Percentiles rank a stretch among this genome's conserved stretches.
These are phyloP conservation scores for Gnathonemus longibarbis DNA, from an alignment of 2,113 vertebrate species.

Conservation along the genomic window DNA sequence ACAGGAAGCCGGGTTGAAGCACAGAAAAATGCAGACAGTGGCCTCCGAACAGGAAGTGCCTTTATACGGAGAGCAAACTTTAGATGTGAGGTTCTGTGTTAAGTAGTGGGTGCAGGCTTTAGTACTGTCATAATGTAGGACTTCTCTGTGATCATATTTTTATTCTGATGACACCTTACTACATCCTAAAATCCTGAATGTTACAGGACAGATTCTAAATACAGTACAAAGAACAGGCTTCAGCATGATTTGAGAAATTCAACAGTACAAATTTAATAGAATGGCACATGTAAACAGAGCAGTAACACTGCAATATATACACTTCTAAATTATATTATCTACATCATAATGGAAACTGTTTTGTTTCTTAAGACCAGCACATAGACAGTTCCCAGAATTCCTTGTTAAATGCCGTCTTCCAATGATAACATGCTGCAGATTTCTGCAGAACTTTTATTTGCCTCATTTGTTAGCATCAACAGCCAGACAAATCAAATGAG, in stretches of 20 bases:
- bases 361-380: background rate
- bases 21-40: constrained; percentile 22
- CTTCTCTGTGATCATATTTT: background rate
- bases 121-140: background rate
- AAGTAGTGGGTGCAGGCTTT: background rate
- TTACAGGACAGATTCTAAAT: constrained; percentile 18
- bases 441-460: background rate
- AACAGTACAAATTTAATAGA: background rate
- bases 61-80: constrained; percentile 45
- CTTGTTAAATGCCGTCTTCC: too few relatives aligned
- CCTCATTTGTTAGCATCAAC: background rate
- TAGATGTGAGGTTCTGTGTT: background rate
- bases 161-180: background rate
- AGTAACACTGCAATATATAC: background rate
- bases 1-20: constrained; percentile 32
- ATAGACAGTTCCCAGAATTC: constrained; percentile 3
- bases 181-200: background rate
- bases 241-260: background rate
- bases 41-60: constrained; percentile 38
- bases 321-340: background rate
- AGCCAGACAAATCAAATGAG: background rate
- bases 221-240: background rate
- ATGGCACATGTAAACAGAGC: background rate
- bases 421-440: background rate
- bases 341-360: background rate